Evolutionary conservation across 2,797 vertebrate genomes (phyloP), one percentile per base, ranked within the genome.

Genomic region (Enteromius afrohamiltoni): DNA sequence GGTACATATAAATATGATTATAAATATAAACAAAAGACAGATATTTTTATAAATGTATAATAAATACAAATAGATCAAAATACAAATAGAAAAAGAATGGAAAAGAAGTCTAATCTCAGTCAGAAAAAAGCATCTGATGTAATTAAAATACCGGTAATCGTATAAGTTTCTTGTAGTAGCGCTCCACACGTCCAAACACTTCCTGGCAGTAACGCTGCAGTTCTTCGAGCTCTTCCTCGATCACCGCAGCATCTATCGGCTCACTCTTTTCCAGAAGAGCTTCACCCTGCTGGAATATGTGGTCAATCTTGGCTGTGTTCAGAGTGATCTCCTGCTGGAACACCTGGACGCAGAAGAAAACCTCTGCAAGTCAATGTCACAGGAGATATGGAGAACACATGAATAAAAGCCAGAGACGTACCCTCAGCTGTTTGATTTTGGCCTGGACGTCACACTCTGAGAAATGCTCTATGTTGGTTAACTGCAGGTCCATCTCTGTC

Each of bases 391-490:
- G 23, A 17, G 7, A 31, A 23, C 5, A 42, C 9, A 17, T 58
- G 37, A 13, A 21, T 26, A 37, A 68, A 34, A 13, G 4, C 14
- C 19, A 67, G 42, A 42, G 2, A 13, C 68, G 68, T 90, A 99
- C 98, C 96, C 93, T 96, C 86, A 99, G 97, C 85, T 99, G 98
- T 89, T 98, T 98, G 85, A 99, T 97, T 90, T 99, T 99, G 86
- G 97, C 98, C 88, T 98, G 97, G 6, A 97, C 94, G 58, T 99
- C 97, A 89, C 97, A 98, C 88, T 99, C 98, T 1, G 97, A 99
- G 91, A 99, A 99, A 90, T 99, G 98, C 89, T 99, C 98, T 0
- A 99, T 98, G 87, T 99, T 99, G 85, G 98, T 99, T 77, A 99
- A 94, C 83, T 99, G 98, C n/a, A 99, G 94, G 90, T 99, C 98